phyloP scores from a whole-genome alignment of 30 jellyfish, hydroid and myxozoan species.

The Cassiopea andromeda region DNA sequence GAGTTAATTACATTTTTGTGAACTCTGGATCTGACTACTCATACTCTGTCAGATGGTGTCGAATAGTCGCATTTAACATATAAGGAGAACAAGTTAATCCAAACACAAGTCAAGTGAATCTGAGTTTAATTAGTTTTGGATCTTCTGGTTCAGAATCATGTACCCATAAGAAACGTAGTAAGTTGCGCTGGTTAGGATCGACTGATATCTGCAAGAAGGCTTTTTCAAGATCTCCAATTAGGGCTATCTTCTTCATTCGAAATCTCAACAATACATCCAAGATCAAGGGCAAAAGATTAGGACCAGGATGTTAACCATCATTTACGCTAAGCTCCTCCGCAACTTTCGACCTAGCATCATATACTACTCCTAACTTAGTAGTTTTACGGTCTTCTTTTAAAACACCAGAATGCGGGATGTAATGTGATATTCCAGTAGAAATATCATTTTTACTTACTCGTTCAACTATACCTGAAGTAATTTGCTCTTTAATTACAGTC shows the following conservation, averaged over 20 bases:
- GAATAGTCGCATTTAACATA: slow-evolving; percentile 30
- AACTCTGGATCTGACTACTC: slow-evolving; percentile 20
- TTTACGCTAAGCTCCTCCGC: slow-evolving; percentile 23
- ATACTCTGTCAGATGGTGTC: slow-evolving; percentile 29
- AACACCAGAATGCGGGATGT: slow-evolving; percentile 35
- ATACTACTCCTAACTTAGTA: slow-evolving; percentile 27
- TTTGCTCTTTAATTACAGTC: slow-evolving; percentile 24
- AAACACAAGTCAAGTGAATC: slow-evolving; percentile 43
- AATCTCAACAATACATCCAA: slow-evolving; percentile 32
- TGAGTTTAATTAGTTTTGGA: background rate
- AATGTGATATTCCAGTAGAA: slow-evolving; percentile 9
- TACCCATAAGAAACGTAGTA: slow-evolving; percentile 33
- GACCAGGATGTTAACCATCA: slow-evolving; percentile 38
- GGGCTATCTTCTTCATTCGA: slow-evolving; percentile 25
- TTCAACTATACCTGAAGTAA: slow-evolving; percentile 14
- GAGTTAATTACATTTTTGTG: slow-evolving; percentile 25
- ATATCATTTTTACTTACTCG: background rate
- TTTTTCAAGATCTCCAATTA: slow-evolving; percentile 45
- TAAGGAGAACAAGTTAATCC: slow-evolving; percentile 55
- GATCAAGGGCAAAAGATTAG: slow-evolving; percentile 28
- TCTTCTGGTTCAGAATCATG: slow-evolving; percentile 12
- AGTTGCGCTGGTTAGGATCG: slow-evolving; percentile 13
- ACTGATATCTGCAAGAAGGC: slow-evolving; percentile 39
- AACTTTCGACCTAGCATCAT: slow-evolving; percentile 49
- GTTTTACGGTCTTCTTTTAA: slow-evolving; percentile 20